Conservation (phyloP, 2,888 invertebrate genomes). For the Metallyticus violacea region DNA sequence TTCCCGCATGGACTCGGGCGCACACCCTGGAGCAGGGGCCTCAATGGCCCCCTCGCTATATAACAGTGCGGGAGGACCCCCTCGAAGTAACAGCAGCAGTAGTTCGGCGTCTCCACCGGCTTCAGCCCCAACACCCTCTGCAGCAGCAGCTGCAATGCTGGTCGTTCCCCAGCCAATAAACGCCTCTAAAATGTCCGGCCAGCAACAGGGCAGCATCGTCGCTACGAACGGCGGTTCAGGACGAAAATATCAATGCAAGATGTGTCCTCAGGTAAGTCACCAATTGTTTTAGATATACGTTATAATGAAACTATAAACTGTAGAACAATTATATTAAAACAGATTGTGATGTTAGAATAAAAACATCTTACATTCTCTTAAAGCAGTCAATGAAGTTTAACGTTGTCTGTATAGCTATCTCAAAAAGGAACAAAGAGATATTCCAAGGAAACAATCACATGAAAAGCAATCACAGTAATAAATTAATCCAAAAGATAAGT, state of each 20-base stretch:
- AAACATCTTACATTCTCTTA: too few relatives aligned
- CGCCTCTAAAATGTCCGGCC: constrained; percentile 58
- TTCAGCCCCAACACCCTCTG: constrained; percentile 53
- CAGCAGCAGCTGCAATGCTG: constrained; percentile 60
- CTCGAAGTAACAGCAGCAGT: constrained; percentile 52
- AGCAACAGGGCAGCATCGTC: constrained; percentile 44
- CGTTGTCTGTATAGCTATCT: too few relatives aligned
- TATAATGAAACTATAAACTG: too few relatives aligned
- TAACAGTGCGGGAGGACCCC: constrained; percentile 34
- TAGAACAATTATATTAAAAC: too few relatives aligned
- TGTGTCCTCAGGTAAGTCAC: constrained; percentile 88
- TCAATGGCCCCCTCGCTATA: constrained; percentile 21
- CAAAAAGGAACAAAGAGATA: too few relatives aligned
- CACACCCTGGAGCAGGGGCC: constrained; percentile 20
- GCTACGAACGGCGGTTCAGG: constrained; percentile 43
- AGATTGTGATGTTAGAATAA: too few relatives aligned
- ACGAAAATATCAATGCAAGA: constrained; percentile 92
- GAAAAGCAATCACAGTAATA: too few relatives aligned
- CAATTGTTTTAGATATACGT: too few relatives aligned
- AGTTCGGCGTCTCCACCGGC: constrained; percentile 51
- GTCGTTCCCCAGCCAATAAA: constrained; percentile 88
- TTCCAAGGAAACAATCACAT: too few relatives aligned
- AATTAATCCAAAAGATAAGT: too few relatives aligned
- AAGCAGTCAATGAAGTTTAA: too few relatives aligned
- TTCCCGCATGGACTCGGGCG: constrained; percentile 29